Evolutionary conservation across 2,113 vertebrate genomes (phyloP).

Genomic region (Hassar affinis): DNA sequence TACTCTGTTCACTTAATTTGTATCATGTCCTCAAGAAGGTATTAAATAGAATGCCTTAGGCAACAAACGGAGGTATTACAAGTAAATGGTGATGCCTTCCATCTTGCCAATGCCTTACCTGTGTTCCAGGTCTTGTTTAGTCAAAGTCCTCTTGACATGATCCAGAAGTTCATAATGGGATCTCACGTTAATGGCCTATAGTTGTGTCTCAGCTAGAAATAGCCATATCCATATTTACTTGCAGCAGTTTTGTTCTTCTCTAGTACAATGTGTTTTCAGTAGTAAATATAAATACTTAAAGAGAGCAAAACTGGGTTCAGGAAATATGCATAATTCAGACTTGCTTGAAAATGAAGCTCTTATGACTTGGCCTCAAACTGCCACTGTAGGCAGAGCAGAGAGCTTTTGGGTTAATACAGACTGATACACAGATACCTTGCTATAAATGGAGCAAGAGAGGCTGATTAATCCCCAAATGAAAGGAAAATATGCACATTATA

Average conservation of each 20-base stretch:
- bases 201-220: neutral
- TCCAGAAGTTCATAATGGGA: neutral
- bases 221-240: neutral
- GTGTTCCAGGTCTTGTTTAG: neutral
- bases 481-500: neutral
- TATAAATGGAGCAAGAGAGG: constrained; percentile 22
- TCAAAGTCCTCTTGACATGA: neutral
- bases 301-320: constrained; percentile 27
- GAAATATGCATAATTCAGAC: constrained; percentile 40
- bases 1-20: neutral
- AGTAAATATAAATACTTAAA: neutral
- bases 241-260: neutral
- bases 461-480: constrained; percentile 35
- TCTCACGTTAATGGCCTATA: neutral
- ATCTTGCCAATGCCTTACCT: neutral
- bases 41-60: neutral
- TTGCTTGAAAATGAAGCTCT: constrained; percentile 38
- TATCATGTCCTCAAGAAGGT: neutral
- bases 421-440: constrained; percentile 40
- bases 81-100: neutral
- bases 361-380: constrained; percentile 51
- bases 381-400: constrained; percentile 46
- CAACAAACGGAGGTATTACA: neutral
- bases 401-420: constrained; percentile 46
- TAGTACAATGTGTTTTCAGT: neutral